Conservation (phyloP, 2,888 invertebrate species). For the Acanthosoma haemorrhoidale region DNA sequence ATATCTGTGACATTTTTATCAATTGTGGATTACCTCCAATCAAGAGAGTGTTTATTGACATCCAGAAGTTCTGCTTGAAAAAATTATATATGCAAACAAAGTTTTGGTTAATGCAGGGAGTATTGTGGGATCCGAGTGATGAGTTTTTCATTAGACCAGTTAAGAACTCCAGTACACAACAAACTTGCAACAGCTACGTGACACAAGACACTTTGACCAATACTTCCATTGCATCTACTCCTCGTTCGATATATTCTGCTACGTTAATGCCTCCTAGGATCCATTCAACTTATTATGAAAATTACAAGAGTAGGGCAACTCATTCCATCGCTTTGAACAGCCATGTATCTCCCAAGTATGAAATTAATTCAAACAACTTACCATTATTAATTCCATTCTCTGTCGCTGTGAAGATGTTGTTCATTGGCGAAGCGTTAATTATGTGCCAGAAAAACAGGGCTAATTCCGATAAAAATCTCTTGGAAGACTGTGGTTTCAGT, state of each 20-base stretch:
- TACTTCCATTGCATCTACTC: not conserved
- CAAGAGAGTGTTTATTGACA: conserved; percentile 21
- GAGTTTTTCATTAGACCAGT: conserved; percentile 32
- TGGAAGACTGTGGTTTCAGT: conserved; percentile 29
- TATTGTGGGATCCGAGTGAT: conserved; percentile 31
- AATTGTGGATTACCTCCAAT: not conserved
- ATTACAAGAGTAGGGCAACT: no score
- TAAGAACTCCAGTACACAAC: not conserved
- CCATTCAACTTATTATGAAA: no score
- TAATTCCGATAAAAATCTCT: conserved; percentile 7
- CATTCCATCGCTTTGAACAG: not conserved
- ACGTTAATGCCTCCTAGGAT: no score
- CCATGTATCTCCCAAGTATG: conserved; percentile 41
- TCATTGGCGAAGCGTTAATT: conserved; percentile 82
- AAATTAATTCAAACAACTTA: conserved; percentile 55
- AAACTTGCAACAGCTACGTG: not conserved
- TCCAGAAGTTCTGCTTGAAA: conserved; percentile 32
- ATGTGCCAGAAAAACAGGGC: conserved; percentile 55
- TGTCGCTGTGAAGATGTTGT: conserved; percentile 76
- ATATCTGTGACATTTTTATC: conserved; percentile 31
- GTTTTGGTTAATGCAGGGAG: conserved; percentile 27
- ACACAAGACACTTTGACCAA: not conserved
- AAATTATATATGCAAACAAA: conserved; percentile 31
- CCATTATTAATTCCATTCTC: conserved; percentile 73
- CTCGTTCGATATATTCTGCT: no score